phyloP scores from a whole-genome alignment of 1,140 invertebrate genomes.

The Marisa cornuarietis region DNA sequence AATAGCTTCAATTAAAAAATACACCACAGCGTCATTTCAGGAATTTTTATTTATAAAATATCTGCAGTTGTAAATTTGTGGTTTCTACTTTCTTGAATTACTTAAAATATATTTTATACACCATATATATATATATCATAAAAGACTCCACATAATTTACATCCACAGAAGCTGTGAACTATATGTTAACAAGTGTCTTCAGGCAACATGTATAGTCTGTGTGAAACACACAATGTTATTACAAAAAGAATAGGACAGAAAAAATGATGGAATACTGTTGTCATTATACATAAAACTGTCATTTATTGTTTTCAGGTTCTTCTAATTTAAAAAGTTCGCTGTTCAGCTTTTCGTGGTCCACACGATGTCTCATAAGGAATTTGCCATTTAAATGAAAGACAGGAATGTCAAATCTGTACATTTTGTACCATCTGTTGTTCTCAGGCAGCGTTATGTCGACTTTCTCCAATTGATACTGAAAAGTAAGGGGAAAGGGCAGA shows the following conservation, averaged over 20 bases:
- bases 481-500: slow-evolving; percentile 29
- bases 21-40: no score
- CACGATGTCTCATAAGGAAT: slow-evolving; percentile 84
- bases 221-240: not conserved
- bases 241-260: no score
- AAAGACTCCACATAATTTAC: no score
- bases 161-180: no score
- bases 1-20: no score
- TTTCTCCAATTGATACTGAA: slow-evolving; percentile 69
- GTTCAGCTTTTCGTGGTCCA: slow-evolving; percentile 69
- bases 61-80: no score
- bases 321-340: not conserved
- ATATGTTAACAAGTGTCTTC: no score
- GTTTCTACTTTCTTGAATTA: no score
- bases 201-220: no score
- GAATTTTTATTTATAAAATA: no score
- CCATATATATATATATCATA: no score
- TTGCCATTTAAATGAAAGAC: slow-evolving; percentile 85
- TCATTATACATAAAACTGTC: not conserved
- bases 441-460: slow-evolving; percentile 80
- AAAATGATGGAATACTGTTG: not conserved
- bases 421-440: slow-evolving; percentile 77
- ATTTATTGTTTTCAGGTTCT: not conserved
- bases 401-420: slow-evolving; percentile 88
- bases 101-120: no score